A percentile compares a stretch with the other conserved stretches of the same genome.
phyloP scores from a whole-genome alignment of 64 coral and sea anemone genomes.

The Anthopleura sola region DNA sequence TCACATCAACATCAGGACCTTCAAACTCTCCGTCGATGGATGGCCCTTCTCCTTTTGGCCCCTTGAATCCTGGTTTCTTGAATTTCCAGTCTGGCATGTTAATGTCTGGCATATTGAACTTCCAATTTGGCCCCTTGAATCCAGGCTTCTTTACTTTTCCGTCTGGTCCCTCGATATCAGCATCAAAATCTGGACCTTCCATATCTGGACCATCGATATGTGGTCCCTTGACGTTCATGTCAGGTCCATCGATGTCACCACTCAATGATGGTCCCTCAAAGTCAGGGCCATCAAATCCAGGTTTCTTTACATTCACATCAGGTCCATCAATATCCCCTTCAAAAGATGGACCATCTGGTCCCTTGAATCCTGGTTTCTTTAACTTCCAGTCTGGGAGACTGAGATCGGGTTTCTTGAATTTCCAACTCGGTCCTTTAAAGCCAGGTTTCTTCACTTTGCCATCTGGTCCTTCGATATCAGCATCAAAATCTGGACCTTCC shows the following conservation, averaged over 20 bases:
- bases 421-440: conserved; percentile 1
- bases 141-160: conserved; percentile 5
- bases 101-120: conserved; percentile 18
- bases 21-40: not conserved
- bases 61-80: not conserved
- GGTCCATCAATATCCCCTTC: conserved; percentile 5
- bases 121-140: conserved; percentile 17
- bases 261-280: not conserved
- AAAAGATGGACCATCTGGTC: not conserved
- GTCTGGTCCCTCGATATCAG: not conserved
- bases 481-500: conserved; percentile 16
- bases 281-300: not conserved
- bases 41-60: conserved; percentile 7
- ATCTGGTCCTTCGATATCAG: conserved; percentile 3
- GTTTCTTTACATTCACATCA: not conserved
- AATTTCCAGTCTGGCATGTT: conserved; percentile 4
- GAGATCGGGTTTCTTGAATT: conserved; percentile 5
- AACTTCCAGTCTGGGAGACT: not conserved
- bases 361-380: conserved; percentile 3
- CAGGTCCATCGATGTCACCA: not conserved
- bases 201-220: not conserved
- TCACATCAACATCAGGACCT: not conserved
- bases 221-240: not conserved
- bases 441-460: not conserved
- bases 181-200: not conserved